Evolutionary conservation across 2,113 vertebrate genomes (phyloP), one percentile per base, ranked within the genome.

Genomic region (Neolamprologus sp.): DNA sequence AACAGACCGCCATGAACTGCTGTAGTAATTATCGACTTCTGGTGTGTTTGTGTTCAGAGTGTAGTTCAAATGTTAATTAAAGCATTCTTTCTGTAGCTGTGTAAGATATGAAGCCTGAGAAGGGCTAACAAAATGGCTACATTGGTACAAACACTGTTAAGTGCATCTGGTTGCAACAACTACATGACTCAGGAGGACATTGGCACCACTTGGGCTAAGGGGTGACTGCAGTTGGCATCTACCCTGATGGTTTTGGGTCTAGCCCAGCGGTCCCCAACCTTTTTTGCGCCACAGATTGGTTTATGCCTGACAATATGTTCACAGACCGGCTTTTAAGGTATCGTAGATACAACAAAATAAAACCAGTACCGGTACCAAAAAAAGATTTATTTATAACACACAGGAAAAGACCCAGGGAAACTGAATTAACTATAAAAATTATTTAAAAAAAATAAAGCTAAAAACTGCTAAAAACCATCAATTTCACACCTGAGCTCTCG

Each of bases 261-360:
- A 37, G 30, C 58, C 28, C 57, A 60, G 57, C 3, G 2, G 57
- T 1, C 28, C 26, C 28, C 57, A 10, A 19, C 57, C 16, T 19
- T 33, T 60, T 19, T 33, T 60, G 57, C 0, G 0, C 28, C 57
- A 60, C 5, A 0, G 16, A 33, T 60, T 60, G 57, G 28, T 10
- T 60, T 33, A 60, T 60, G 28, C 9, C 9, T 10, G 57, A 60
- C 57, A 3, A 33, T 60, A 60, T 6, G 0, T 58, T 58, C 57
- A 58, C 14, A 60, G 9, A 60, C 5, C 1, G 0, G 9, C 57
- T 60, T 33, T 60, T 60, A 33, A 60, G 16, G 28, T 7, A 1
- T 60, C 0, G 9, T 3, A 60, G 57, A 60, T 4, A 10, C 28
- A 1, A 19, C 57, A 60, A 60, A 60, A 60, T 19, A 33, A 60